A percentile compares a stretch with the other conserved stretches of the same genome.
These are phyloP conservation scores for Anguilla anguilla DNA, from an alignment of 2,797 vertebrate species.

Conservation along the genomic window DNA sequence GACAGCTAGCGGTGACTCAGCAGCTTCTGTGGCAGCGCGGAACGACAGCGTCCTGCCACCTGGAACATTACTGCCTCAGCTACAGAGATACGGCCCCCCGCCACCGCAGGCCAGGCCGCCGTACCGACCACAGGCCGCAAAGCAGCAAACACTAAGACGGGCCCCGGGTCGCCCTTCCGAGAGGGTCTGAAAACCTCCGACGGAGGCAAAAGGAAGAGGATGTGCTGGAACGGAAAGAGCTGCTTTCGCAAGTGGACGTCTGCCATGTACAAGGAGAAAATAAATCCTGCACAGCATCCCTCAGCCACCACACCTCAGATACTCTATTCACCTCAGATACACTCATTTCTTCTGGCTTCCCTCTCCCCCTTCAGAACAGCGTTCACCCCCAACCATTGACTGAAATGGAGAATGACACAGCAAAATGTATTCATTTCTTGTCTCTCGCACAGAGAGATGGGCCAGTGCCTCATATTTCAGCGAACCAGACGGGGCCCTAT, in stretches of 20 bases:
- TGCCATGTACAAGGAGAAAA: background rate
- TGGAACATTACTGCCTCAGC: slow-evolving; percentile 44
- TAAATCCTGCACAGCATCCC: background rate
- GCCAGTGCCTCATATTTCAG: background rate
- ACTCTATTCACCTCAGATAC: background rate
- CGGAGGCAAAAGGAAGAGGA: background rate
- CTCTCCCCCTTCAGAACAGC: background rate
- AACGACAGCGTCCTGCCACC: background rate
- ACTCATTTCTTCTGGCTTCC: background rate
- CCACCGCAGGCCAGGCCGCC: no score
- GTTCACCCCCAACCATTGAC: background rate
- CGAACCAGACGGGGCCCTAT: background rate
- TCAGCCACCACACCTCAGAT: background rate
- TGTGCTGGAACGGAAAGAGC: background rate
- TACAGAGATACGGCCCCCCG: background rate
- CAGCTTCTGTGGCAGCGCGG: slow-evolving; percentile 43
- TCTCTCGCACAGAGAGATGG: background rate
- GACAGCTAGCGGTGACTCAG: slow-evolving; percentile 65
- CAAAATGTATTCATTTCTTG: background rate
- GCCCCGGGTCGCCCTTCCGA: background rate
- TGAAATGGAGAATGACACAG: slow-evolving; percentile 23
- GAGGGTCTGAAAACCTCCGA: background rate
- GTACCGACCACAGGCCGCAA: background rate
- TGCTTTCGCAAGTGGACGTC: background rate
- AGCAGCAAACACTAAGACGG: background rate